phyloP scores from a whole-genome alignment of 2,113 vertebrate species.

The Cyanoderma ruficeps region DNA sequence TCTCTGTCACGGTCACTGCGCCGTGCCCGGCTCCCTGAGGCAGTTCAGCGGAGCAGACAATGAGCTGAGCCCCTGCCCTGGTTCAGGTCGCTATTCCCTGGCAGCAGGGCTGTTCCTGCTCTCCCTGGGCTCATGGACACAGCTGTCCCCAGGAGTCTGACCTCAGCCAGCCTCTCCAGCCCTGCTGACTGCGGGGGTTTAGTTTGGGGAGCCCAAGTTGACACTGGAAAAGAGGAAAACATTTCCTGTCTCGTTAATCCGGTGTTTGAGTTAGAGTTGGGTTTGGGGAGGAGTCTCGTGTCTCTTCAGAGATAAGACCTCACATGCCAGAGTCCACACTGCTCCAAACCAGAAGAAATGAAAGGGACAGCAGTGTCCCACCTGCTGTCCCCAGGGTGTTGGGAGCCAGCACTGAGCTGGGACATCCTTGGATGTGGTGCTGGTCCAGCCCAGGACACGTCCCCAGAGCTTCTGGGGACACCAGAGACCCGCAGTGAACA shows the following conservation, averaged over 20 bases:
- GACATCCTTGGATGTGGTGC: neutral
- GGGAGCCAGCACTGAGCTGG: neutral
- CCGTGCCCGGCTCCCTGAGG: neutral
- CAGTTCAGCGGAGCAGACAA: neutral
- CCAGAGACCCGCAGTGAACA: accelerated
- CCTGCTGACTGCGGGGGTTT: neutral
- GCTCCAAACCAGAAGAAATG: neutral
- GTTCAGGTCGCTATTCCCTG: neutral
- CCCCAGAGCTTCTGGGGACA: neutral
- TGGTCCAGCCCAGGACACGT: neutral
- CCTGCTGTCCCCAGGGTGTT: accelerated
- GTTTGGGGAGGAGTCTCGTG: neutral
- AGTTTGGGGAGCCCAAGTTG: neutral
- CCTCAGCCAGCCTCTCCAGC: neutral
- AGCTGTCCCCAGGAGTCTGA: neutral
- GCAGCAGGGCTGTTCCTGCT: neutral
- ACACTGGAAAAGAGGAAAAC: neutral
- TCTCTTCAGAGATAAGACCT: neutral
- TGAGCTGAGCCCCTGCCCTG: neutral
- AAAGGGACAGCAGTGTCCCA: neutral
- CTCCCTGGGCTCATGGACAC: neutral
- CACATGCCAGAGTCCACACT: neutral
- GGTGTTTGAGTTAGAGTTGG: slow-evolving; percentile 21
- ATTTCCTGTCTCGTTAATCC: neutral
- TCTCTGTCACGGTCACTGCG: neutral